phyloP scores from a whole-genome alignment of 1,140 invertebrate genomes.

The Drosophila triauraria region DNA sequence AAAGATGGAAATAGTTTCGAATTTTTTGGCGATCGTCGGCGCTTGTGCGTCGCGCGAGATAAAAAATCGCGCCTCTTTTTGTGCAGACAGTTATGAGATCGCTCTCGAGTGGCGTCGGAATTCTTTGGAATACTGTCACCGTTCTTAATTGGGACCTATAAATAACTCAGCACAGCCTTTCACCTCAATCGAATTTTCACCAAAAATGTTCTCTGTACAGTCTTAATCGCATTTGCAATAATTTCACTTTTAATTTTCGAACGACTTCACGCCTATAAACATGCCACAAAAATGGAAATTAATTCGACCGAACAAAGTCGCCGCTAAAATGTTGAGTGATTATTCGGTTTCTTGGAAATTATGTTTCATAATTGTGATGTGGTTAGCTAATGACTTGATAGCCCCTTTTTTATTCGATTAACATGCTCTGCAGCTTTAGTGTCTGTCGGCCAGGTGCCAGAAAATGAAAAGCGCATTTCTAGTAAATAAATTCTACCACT shows the following conservation, averaged over 20 bases:
- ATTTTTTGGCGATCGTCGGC: conserved; percentile 29
- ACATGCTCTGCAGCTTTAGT: conserved; percentile 14
- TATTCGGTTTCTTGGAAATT: background rate
- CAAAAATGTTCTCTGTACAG: conserved; percentile 19
- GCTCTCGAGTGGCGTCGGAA: conserved; percentile 29
- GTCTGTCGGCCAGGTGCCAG: background rate
- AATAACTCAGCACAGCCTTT: conserved; percentile 23
- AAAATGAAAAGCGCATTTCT: conserved; percentile 9
- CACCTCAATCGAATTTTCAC: conserved; percentile 16
- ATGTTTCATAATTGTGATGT: conserved; percentile 12
- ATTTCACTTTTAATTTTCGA: conserved; percentile 42
- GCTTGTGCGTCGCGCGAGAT: conserved; percentile 14
- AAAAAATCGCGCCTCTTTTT: conserved; percentile 27
- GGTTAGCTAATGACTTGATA: conserved; percentile 42
- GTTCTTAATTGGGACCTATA: conserved; percentile 51
- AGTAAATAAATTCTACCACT: conserved; percentile 28
- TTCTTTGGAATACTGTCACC: conserved; percentile 75
- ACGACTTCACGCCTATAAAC: conserved; percentile 18
- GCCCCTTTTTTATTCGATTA: conserved; percentile 22
- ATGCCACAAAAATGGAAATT: conserved; percentile 26
- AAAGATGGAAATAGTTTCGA: conserved; percentile 53
- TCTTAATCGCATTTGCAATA: conserved; percentile 41
- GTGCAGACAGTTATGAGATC: conserved; percentile 57
- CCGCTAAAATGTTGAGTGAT: conserved; percentile 15
- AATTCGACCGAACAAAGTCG: conserved; percentile 20